Conservation (phyloP, 2,113 vertebrate species). For the Phrynosoma platyrhinos region DNA sequence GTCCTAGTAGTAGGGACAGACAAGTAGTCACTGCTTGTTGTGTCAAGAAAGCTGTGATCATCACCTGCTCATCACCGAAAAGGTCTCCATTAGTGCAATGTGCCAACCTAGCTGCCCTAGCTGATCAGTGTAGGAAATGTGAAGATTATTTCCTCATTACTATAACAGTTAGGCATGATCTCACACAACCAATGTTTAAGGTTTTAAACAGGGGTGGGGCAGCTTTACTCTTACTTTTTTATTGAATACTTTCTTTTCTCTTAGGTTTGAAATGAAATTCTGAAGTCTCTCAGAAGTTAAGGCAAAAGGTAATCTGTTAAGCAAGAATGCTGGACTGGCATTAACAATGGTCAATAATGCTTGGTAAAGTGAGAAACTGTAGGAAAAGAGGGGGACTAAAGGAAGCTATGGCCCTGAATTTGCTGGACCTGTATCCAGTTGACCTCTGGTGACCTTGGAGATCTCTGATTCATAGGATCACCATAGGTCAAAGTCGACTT, state of each 20-base stretch:
- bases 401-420: too few relatives aligned
- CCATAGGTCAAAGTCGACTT: too few relatives aligned
- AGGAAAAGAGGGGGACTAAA: not conserved
- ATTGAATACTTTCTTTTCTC: too few relatives aligned
- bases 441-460: too few relatives aligned
- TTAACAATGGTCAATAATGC: not conserved
- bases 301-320: not conserved
- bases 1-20: too few relatives aligned
- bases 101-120: not conserved
- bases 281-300: not conserved
- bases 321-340: not conserved
- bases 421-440: too few relatives aligned
- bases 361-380: not conserved
- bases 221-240: not conserved
- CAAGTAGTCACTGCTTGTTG: not conserved
- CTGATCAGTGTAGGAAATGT: too few relatives aligned
- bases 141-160: not conserved
- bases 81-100: not conserved
- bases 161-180: not conserved
- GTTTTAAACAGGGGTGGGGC: not conserved
- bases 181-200: not conserved
- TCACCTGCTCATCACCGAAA: not conserved
- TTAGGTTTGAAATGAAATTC: not conserved
- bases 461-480: too few relatives aligned
- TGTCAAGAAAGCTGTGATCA: not conserved